These are phyloP conservation scores for Cairina moschata DNA, from an alignment of 2,113 vertebrate genomes.

Conservation along the genomic window DNA sequence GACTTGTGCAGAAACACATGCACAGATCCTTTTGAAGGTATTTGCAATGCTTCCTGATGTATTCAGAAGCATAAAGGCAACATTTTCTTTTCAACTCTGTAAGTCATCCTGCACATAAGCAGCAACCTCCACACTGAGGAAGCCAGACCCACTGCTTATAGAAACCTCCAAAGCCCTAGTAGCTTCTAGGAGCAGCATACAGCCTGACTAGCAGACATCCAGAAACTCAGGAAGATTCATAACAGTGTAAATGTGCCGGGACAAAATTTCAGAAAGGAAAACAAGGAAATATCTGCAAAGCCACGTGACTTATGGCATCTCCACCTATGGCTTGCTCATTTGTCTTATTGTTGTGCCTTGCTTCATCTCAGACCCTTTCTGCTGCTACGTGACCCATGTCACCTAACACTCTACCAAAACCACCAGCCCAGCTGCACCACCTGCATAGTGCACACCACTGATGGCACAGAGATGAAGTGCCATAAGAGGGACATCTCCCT, in stretches of 20 bases:
- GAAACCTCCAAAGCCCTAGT: neutral
- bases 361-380: neutral
- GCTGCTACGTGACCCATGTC: accelerated
- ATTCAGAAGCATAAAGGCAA: neutral
- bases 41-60: neutral
- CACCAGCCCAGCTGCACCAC: neutral
- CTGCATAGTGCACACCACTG: accelerated
- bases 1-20: neutral
- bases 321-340: accelerated
- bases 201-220: neutral
- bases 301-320: accelerated
- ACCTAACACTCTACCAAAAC: neutral
- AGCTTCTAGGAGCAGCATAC: neutral
- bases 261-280: neutral
- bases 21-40: neutral
- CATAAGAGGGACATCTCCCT: neutral
- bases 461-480: neutral
- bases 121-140: neutral
- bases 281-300: neutral
- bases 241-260: neutral
- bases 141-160: neutral
- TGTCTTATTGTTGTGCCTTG: too few species aligned
- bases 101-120: accelerated
- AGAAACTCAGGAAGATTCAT: neutral
- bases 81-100: neutral